Percentiles rank a stretch among this genome's conserved stretches.
Conservation (phyloP, 1,140 invertebrate species). For the Stenopsyche tienmushanensis region DNA sequence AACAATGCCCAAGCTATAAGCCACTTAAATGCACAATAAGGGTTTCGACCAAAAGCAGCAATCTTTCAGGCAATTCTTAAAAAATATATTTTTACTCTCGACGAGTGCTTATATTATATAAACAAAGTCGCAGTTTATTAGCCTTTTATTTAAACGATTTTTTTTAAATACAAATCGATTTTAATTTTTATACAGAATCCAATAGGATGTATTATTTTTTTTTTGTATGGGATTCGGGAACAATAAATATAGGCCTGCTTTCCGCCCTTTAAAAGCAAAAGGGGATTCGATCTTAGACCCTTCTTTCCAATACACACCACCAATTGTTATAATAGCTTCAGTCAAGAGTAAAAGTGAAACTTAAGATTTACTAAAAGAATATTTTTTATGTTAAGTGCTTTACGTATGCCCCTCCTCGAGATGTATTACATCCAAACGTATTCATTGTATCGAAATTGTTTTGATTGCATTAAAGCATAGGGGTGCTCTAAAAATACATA, state of each 20-base stretch:
- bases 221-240: no score
- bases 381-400: neutral
- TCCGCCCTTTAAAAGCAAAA: slow-evolving; percentile 9
- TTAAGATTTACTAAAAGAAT: slow-evolving; percentile 19
- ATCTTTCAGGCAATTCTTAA: no score
- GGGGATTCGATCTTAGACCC: neutral
- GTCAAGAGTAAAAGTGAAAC: slow-evolving; percentile 37
- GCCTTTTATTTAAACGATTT: no score
- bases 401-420: slow-evolving; percentile 13
- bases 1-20: no score
- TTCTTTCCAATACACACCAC: slow-evolving; percentile 13
- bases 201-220: no score
- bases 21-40: no score
- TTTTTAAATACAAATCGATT: no score
- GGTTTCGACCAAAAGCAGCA: no score
- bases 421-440: neutral
- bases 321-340: slow-evolving; percentile 26
- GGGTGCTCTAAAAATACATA: neutral
- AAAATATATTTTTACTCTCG: no score
- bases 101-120: no score
- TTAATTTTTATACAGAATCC: no score
- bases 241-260: slow-evolving; percentile 11
- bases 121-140: no score
- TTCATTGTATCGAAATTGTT: slow-evolving; percentile 28
- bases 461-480: slow-evolving; percentile 6